phyloP scores from a whole-genome alignment of 2,113 vertebrate species.

The Lepus americanus region DNA sequence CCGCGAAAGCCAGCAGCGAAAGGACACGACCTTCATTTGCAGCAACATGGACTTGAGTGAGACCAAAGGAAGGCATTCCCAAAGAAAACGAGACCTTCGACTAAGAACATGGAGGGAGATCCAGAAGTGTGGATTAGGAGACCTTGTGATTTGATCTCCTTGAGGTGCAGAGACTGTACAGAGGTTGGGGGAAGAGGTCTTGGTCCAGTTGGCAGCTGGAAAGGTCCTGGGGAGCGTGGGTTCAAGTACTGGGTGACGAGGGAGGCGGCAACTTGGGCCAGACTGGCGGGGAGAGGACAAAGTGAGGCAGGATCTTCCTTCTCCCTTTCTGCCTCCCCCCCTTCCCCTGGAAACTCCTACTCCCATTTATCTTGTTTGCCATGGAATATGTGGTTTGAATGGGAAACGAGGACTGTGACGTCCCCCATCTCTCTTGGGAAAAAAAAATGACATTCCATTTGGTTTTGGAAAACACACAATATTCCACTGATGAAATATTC shows the following conservation, averaged over 20 bases:
- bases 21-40: background rate
- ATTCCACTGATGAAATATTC: conserved; percentile 92
- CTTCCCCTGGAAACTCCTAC: conserved; percentile 22
- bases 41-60: background rate
- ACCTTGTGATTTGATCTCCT: background rate
- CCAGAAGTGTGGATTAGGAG: background rate
- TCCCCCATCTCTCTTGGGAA: conserved; percentile 83
- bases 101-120: background rate
- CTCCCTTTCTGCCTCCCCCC: background rate
- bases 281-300: conserved; percentile 76
- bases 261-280: background rate
- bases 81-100: background rate
- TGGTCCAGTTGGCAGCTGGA: background rate
- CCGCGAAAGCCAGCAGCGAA: background rate
- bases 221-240: background rate
- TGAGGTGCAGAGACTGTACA: background rate
- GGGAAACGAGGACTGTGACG: conserved; percentile 84
- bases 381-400: conserved; percentile 84
- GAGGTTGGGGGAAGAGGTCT: background rate
- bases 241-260: background rate
- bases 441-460: conserved; percentile 91
- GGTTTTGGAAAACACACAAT: conserved; percentile 91
- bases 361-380: conserved; percentile 76
- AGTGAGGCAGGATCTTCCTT: conserved; percentile 54
- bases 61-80: conserved; percentile 13